Conservation (phyloP, 2,797 vertebrate species). For the Neosalanx taihuensis region DNA sequence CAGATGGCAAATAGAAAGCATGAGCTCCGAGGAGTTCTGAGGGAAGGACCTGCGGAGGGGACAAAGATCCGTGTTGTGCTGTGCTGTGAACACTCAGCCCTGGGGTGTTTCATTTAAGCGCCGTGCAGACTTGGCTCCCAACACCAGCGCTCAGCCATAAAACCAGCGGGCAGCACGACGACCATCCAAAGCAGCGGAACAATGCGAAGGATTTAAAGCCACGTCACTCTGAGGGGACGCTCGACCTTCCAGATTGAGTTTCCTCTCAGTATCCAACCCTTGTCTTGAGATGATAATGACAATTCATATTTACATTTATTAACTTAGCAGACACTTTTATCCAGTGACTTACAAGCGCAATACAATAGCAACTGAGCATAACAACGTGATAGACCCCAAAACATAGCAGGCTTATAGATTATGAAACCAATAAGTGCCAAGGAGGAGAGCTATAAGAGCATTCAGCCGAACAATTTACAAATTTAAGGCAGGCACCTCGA, state of each 20-base stretch:
- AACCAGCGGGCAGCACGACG: not conserved
- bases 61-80: conserved; percentile 7
- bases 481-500: no score
- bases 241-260: not conserved
- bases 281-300: not conserved
- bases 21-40: conserved; percentile 17
- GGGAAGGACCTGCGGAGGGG: not conserved
- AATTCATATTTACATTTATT: no score
- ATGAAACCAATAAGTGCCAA: no score
- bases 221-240: not conserved
- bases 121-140: not conserved
- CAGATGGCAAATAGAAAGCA: conserved; percentile 58
- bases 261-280: not conserved
- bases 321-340: no score
- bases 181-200: not conserved
- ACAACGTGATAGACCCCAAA: no score
- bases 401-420: no score
- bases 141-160: conserved; percentile 5
- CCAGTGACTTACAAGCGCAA: no score
- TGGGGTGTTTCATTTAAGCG: conserved; percentile 44
- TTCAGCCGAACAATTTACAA: no score
- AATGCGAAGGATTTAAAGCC: not conserved
- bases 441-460: no score
- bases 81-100: not conserved
- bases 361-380: no score